Conservation (phyloP, 2,113 vertebrate genomes). For the Blennius ocellaris region DNA sequence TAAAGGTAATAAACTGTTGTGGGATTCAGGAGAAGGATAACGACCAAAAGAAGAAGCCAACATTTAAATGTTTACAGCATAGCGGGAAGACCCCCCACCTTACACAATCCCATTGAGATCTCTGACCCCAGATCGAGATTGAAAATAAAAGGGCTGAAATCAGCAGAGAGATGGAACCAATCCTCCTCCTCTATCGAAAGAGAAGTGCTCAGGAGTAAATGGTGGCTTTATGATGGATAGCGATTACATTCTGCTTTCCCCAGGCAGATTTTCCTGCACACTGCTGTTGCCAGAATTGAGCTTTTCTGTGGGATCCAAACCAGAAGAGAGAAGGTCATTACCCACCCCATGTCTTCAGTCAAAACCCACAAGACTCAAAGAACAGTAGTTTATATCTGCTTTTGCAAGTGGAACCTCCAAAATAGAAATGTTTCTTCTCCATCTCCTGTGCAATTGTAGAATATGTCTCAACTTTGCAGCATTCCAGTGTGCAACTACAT, state of each 20-base stretch:
- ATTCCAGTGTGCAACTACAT: not conserved
- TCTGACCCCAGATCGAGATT: constrained; percentile 3
- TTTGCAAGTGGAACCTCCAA: not conserved
- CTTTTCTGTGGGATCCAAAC: constrained; percentile 39
- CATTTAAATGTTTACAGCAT: not conserved
- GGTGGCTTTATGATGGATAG: constrained; percentile 42
- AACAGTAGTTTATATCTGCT: not conserved
- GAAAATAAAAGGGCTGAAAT: constrained; percentile 20
- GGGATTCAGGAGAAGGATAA: too few relatives aligned
- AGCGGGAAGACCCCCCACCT: constrained; percentile 3
- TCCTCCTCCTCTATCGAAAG: constrained; percentile 26
- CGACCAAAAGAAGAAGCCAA: too few relatives aligned
- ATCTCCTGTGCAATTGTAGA: not conserved
- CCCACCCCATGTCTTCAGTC: constrained; percentile 2
- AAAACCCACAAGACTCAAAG: not conserved
- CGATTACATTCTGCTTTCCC: constrained; percentile 34
- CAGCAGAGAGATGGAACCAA: constrained; percentile 6
- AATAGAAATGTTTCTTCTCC: too few relatives aligned
- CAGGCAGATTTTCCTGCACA: constrained; percentile 39
- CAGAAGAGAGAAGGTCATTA: constrained; percentile 25
- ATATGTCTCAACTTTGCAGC: not conserved
- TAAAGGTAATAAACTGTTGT: not conserved
- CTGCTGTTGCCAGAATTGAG: constrained; percentile 38
- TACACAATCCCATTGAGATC: not conserved
- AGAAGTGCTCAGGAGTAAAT: constrained; percentile 39